phyloP scores from a whole-genome alignment of 2,113 vertebrate species.

The Lagopus leucura region DNA sequence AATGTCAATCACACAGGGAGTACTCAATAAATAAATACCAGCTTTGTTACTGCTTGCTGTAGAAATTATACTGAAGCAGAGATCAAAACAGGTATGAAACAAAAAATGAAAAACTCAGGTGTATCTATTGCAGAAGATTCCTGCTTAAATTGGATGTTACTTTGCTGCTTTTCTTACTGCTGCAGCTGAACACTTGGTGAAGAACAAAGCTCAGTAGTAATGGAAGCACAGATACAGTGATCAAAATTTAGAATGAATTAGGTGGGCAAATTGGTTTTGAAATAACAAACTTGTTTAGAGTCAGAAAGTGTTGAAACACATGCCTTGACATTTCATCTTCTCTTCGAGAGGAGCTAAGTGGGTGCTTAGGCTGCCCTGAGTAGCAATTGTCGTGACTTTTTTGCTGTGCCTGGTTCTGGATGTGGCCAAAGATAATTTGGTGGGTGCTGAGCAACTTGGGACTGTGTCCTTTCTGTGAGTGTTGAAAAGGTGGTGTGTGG shows the following conservation, averaged over 20 bases:
- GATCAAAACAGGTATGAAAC: conserved; percentile 18
- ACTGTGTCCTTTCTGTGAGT: fast-evolving
- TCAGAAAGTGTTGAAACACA: fast-evolving
- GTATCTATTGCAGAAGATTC: not conserved
- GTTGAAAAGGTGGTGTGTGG: not conserved
- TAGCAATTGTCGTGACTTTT: fast-evolving
- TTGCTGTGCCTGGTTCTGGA: not conserved
- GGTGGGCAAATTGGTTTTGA: not conserved
- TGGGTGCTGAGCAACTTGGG: not conserved
- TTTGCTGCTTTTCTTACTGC: not conserved
- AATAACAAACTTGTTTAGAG: not conserved
- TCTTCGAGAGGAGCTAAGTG: not conserved
- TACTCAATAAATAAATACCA: conserved; percentile 34
- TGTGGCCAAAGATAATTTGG: not conserved
- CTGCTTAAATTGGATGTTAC: not conserved
- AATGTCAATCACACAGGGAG: conserved; percentile 42
- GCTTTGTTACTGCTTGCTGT: conserved; percentile 14
- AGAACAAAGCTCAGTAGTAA: not conserved
- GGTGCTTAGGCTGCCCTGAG: not conserved
- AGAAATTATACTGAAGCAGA: conserved; percentile 26
- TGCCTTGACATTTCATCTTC: conserved; percentile 14
- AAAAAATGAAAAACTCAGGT: not conserved
- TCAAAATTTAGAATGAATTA: not conserved
- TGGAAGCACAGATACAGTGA: not conserved
- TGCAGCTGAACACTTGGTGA: not conserved